Evolutionary conservation across 2,888 invertebrate genomes (phyloP), one percentile per base, ranked within the genome.

Genomic region (Pachymerium ferrugineum): DNA sequence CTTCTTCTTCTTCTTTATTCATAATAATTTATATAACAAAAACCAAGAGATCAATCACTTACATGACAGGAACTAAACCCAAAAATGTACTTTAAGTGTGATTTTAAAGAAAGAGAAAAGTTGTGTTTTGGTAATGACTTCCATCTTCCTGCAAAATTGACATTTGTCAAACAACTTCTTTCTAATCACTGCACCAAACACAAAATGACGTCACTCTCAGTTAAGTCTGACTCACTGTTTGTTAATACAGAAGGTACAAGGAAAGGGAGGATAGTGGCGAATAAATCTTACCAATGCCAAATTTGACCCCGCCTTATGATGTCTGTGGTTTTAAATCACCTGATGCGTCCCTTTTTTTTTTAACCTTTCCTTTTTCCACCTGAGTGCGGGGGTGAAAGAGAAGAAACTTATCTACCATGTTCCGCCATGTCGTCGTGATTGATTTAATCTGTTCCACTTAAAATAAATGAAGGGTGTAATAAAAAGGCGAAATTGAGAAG

Each of bases 211-310:
- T 42, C 42, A 42, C 3, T 14, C 5, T 14, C 42, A 42, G 16
- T n/a, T n/a, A n/a, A n/a, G n/a, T n/a, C 42, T 16, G 12, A 42
- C 14, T 42, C 42, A 42, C 16, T 42, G 42, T 42, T 42, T 42
- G 42, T 42, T 42, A 42, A 42, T 42, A 42, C 42, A 42, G 42
- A n/a, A 42, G 42, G 42, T 42, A 42, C 42, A 42, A 42, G 42
- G 42, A 42, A 42, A 42, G 16, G 42, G 42, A 42, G 42, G 42
- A 42, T 42, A 16, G 16, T 42, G 42, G 3, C 42, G 42, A 42
- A 42, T 42, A 42, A 42, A 42, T 42, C 42, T 42, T 8, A 42
- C n/a, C 42, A 42, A 42, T 42, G 42, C 42, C 42, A 42, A 42
- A 42, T 42, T 42, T 42, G 42, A 42, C 42, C 16, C 42, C 42